A percentile compares a stretch with the other conserved stretches of the same genome.
Evolutionary conservation across 2,888 invertebrate genomes (phyloP).

Genomic region (Macrosoma leucophasiata): DNA sequence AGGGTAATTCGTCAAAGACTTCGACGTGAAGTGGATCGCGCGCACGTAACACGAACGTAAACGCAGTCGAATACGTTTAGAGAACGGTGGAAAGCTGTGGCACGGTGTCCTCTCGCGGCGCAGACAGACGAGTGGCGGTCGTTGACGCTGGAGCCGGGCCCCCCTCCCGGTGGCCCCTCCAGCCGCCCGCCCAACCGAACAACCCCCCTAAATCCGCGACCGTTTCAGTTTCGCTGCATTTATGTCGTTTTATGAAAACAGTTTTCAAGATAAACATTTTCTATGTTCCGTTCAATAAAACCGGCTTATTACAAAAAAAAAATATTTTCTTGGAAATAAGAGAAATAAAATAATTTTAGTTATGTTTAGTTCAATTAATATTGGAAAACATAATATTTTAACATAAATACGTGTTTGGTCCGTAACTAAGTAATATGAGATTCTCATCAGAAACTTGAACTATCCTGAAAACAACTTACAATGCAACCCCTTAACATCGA

Average conservation of each 20-base stretch:
- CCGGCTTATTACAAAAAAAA: no score
- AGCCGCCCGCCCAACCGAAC: slow-evolving; percentile 61
- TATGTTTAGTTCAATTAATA: no score
- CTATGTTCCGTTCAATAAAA: no score
- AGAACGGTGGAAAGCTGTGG: slow-evolving; percentile 32
- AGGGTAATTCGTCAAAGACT: slow-evolving; percentile 5
- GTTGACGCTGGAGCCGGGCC: slow-evolving; percentile 64
- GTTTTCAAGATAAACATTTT: no score
- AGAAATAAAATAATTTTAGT: no score
- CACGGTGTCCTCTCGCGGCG: slow-evolving; percentile 55
- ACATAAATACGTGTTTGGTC: no score
- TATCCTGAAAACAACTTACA: no score
- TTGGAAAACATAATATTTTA: no score
- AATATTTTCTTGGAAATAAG: no score
- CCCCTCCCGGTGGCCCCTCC: slow-evolving; percentile 50
- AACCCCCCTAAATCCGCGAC: slow-evolving; percentile 41
- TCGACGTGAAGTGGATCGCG: slow-evolving; percentile 11
- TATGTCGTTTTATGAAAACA: slow-evolving; percentile 21
- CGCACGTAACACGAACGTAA: slow-evolving; percentile 7
- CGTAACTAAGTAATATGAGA: no score
- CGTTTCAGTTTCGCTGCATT: slow-evolving; percentile 24
- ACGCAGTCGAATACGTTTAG: slow-evolving; percentile 25
- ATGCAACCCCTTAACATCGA: no score
- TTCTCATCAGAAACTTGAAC: no score
- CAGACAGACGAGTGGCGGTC: slow-evolving; percentile 67